phyloP scores from a whole-genome alignment of 2,888 invertebrate genomes.

The Latrodectus hesperus region DNA sequence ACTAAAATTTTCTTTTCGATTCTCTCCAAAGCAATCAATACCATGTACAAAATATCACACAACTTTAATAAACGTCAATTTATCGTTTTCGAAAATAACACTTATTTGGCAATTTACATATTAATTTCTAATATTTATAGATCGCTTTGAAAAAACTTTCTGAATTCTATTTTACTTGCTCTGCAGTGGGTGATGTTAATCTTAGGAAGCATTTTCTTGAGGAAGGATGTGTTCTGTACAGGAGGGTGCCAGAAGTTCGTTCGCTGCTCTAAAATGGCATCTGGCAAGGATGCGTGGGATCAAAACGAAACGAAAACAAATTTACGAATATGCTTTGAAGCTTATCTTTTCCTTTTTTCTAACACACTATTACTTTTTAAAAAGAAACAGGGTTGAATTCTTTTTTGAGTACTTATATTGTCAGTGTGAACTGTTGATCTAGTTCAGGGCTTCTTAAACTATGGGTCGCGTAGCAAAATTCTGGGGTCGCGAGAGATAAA shows the following conservation, averaged over 20 bases:
- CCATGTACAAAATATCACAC: no score
- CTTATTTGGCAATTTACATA: not conserved
- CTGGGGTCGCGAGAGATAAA: no score
- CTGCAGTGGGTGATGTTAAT: conserved; percentile 3
- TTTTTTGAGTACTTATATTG: no score
- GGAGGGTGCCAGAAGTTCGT: conserved; percentile 15
- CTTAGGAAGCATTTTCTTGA: not conserved
- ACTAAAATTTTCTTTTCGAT: no score
- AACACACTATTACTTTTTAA: no score
- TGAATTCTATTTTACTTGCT: conserved; percentile 1
- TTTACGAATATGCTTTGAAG: not conserved
- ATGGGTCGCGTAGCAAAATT: no score
- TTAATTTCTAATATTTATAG: not conserved
- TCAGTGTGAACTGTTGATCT: no score
- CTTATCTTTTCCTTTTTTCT: not conserved
- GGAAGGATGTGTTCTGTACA: no score
- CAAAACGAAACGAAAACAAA: conserved; percentile 49
- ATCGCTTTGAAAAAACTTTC: not conserved
- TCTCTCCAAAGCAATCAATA: no score
- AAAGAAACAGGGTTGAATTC: no score
- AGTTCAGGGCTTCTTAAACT: no score
- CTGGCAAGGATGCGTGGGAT: conserved; percentile 40
- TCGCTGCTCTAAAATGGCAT: conserved; percentile 30
- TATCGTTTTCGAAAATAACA: not conserved
- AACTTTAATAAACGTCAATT: not conserved